A percentile compares a stretch with the other conserved stretches of the same genome.
Conservation (phyloP, 1,140 invertebrate species). For the Phymorhynchus buccinoides region DNA sequence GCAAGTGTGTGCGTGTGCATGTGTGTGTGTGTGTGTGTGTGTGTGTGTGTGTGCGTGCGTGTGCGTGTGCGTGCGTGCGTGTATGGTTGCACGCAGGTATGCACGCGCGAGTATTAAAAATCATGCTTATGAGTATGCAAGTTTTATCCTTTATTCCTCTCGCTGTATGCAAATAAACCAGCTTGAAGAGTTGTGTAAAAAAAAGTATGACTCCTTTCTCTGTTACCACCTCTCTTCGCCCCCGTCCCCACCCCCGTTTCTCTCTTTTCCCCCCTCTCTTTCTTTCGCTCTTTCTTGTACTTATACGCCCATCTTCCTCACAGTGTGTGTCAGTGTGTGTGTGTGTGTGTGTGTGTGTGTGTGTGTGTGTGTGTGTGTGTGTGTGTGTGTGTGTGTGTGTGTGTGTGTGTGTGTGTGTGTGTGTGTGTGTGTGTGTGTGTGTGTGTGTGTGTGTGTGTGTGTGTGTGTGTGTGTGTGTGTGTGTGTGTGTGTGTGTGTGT, state of each 20-base stretch:
- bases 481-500: slow-evolving; percentile 9
- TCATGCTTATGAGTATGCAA: not conserved
- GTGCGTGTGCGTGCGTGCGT: not conserved
- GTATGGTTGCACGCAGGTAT: not conserved
- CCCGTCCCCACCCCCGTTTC: too few species aligned
- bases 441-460: slow-evolving; percentile 2
- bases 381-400: not conserved
- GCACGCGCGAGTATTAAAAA: not conserved
- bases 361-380: slow-evolving; percentile 6
- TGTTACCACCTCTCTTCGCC: too few species aligned
- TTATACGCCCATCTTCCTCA: not conserved
- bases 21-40: not conserved
- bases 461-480: not conserved
- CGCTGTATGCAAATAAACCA: too few species aligned
- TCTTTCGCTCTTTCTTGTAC: not conserved
- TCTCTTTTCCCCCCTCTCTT: too few species aligned
- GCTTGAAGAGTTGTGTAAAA: too few species aligned
- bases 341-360: not conserved
- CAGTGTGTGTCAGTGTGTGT: not conserved
- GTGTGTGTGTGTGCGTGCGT: not conserved
- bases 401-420: slow-evolving; percentile 4
- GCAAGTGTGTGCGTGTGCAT: not conserved
- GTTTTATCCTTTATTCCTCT: not conserved
- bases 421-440: slow-evolving; percentile 20
- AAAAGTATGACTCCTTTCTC: too few species aligned